These are phyloP conservation scores for Urocyon cinereoargenteus DNA, from an alignment of 2,797 vertebrate species.

Conservation along the genomic window DNA sequence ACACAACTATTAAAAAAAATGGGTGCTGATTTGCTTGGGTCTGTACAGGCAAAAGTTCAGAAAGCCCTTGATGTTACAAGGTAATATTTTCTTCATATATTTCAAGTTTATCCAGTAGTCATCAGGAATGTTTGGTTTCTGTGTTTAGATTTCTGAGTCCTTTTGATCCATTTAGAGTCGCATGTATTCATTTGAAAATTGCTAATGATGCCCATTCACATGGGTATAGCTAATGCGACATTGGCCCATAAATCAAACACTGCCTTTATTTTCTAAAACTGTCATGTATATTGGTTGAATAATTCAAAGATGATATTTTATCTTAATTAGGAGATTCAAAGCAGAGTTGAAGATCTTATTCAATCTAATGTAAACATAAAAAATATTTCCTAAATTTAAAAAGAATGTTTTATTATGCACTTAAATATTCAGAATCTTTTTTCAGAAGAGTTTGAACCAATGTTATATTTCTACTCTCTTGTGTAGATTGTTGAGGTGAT, in stretches of 20 bases:
- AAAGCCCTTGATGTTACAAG: conserved; percentile 97
- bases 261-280: conserved; percentile 53
- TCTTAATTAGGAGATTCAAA: conserved; percentile 19
- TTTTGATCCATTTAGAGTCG: neutral
- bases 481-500: conserved; percentile 55
- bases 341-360: conserved; percentile 31
- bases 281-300: conserved; percentile 4
- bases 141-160: neutral
- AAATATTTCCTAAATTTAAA: conserved; percentile 47
- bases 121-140: conserved; percentile 26
- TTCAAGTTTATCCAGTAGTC: conserved; percentile 43
- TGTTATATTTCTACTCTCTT: conserved; percentile 54
- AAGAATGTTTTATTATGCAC: conserved; percentile 51
- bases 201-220: neutral
- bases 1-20: conserved; percentile 99
- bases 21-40: conserved; percentile 98
- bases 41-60: conserved; percentile 98
- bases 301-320: conserved; percentile 39
- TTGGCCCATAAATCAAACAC: neutral
- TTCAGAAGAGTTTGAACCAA: conserved; percentile 56
- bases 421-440: conserved; percentile 44
- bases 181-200: conserved; percentile 19
- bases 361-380: conserved; percentile 40
- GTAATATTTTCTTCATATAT: conserved; percentile 84
- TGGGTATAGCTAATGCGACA: neutral